Percentiles rank a stretch among this genome's conserved stretches.
These are phyloP conservation scores for Forbesichthys papilliferus DNA, from an alignment of 2,113 vertebrate species.

Conservation along the genomic window DNA sequence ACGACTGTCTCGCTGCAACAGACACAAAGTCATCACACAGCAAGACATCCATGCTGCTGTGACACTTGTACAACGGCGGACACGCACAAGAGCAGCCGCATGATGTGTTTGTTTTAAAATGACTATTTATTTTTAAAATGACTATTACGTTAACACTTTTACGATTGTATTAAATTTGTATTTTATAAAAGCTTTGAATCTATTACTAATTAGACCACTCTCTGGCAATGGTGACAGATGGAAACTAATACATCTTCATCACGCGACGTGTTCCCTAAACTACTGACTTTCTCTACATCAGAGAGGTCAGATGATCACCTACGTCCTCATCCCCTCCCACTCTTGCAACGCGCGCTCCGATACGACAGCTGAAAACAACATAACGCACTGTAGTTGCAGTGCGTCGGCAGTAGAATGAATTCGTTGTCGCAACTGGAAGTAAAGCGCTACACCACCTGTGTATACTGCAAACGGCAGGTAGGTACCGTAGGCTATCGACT, in stretches of 20 bases:
- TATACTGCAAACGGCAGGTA: constrained; percentile 33
- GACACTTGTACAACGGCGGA: constrained; percentile 18
- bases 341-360: neutral
- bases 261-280: too few species aligned
- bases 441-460: too few species aligned
- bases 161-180: neutral
- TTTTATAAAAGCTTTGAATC: neutral
- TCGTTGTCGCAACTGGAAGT: neutral
- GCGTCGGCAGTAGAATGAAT: too few species aligned
- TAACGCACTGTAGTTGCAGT: neutral
- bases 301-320: constrained; percentile 10
- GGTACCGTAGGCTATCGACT: constrained; percentile 5
- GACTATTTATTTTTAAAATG: neutral
- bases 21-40: constrained; percentile 55
- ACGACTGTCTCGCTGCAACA: constrained; percentile 59
- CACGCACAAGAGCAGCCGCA: constrained; percentile 27
- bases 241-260: too few species aligned
- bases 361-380: neutral
- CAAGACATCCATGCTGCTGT: constrained; percentile 63
- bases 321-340: neutral
- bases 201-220: neutral
- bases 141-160: neutral
- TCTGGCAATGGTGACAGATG: too few species aligned
- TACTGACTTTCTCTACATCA: too few species aligned
- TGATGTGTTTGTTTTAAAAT: constrained; percentile 21